Evolutionary conservation across 2,113 vertebrate genomes (phyloP), one percentile per base, ranked within the genome.

Genomic region (Catharus minimus): DNA sequence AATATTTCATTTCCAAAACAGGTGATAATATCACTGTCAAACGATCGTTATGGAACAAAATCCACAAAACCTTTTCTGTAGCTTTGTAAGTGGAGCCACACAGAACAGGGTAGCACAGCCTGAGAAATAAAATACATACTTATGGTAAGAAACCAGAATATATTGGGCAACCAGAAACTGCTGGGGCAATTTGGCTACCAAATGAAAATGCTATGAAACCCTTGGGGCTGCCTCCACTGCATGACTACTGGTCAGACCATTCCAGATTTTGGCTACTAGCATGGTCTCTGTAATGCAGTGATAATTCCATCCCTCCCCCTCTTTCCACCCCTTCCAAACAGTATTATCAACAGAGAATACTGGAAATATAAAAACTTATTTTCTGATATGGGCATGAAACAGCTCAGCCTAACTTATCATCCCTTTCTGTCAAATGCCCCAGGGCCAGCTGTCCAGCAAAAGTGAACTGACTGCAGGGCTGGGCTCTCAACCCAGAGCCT

Each of bases 1-100:
- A 72, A 78, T 41, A 67, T 19, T 72, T 75, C 13, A 67, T 66
- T 89, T 94, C 74, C 57, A 71, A 39, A 92, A 55, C 30, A 89
- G 30, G 47, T 62, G 33, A 27, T 77, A 43, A 20, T 22, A 28
- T 26, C 89, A 55, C 28, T 69, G 60, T 32, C 69, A 89, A 33
- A 14, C 33, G 19, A 68, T 61, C 0, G 0, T 41, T 71, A 58
- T 1, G 8, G 61, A 81, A 58, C 5, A 62, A 89, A 88, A 79
- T 13, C 1, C 11, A 24, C 10, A 36, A 72, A 61, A 71, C 13
- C 20, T 80, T 82, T 44, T 60, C n/a, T 30, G 67, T 13, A 44
- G 26, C 38, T 81, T 73, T 77, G 11, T 71, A 56, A 80, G 11
- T 11, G 24, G 33, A 76, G n/a, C 53, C 47, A 39, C 8, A 62